These are phyloP conservation scores for Blennius ocellaris DNA, from an alignment of 2,113 vertebrate species.

Conservation along the genomic window DNA sequence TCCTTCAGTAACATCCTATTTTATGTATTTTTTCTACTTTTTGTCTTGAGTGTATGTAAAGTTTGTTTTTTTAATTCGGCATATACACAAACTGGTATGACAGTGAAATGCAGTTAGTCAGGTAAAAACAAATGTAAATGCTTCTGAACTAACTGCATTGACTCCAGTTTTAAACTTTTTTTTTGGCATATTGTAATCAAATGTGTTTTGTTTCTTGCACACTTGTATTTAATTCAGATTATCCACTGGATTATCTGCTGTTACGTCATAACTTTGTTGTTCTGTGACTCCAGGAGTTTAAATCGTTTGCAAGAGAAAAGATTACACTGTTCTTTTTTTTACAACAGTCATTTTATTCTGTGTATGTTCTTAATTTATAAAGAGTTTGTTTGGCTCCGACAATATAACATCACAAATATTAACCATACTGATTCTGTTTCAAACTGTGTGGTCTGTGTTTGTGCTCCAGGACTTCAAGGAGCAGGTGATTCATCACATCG, in stretches of 20 bases:
- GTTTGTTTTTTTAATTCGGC: too few relatives aligned
- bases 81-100: too few relatives aligned
- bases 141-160: background rate
- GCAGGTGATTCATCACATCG: constrained; percentile 91
- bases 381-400: background rate
- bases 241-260: constrained; percentile 32
- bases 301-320: background rate
- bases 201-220: constrained; percentile 28
- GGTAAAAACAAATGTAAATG: constrained; percentile 2
- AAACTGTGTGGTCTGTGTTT: constrained; percentile 39
- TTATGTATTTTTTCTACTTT: too few relatives aligned
- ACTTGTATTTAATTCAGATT: constrained; percentile 24
- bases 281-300: constrained; percentile 3
- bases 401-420: too few relatives aligned
- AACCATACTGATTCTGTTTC: background rate
- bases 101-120: background rate
- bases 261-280: constrained; percentile 33
- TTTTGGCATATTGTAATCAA: constrained; percentile 13
- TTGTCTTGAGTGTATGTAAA: too few relatives aligned
- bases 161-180: background rate
- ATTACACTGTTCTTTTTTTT: too few relatives aligned
- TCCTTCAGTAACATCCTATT: too few relatives aligned
- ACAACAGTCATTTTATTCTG: too few relatives aligned
- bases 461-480: constrained; percentile 90
- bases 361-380: too few relatives aligned